Evolutionary conservation across 2,113 vertebrate species (phyloP).

Genomic region (Pelvicachromis taeniatus): DNA sequence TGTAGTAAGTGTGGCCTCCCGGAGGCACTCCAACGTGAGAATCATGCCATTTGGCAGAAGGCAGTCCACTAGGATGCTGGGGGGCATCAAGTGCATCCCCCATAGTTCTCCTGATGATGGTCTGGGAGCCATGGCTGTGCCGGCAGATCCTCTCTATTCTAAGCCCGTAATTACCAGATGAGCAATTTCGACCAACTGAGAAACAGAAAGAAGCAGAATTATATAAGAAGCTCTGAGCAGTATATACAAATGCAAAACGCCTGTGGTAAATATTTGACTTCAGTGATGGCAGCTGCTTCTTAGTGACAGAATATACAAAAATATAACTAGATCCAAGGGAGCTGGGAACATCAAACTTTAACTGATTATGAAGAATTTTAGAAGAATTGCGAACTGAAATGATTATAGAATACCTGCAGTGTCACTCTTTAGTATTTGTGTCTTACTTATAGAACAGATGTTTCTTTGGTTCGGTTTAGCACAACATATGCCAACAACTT

Average conservation of each 20-base stretch:
- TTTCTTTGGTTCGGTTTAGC: neutral
- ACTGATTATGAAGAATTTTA: neutral
- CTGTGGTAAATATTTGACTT: neutral
- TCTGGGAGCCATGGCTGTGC: conserved; percentile 87
- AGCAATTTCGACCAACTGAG: conserved; percentile 41
- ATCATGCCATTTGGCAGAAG: conserved; percentile 98
- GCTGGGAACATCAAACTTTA: neutral
- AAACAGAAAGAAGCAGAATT: conserved; percentile 19
- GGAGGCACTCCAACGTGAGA: conserved; percentile 95
- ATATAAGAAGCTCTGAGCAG: neutral
- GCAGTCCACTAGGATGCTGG: conserved; percentile 94
- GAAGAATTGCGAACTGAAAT: neutral
- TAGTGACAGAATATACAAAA: neutral
- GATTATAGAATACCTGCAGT: neutral
- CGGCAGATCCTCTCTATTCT: conserved; percentile 37
- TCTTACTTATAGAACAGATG: neutral
- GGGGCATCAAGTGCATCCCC: conserved; percentile 99
- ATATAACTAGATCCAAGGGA: neutral
- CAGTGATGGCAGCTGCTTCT: neutral
- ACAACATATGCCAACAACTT: neutral
- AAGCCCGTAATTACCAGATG: conserved; percentile 48
- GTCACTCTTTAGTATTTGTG: neutral
- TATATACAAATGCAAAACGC: neutral
- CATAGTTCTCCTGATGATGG: conserved; percentile 97
- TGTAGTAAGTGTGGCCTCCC: conserved; percentile 93